phyloP scores from a whole-genome alignment of 1,140 invertebrate species.

The Trichoplusia ni region DNA sequence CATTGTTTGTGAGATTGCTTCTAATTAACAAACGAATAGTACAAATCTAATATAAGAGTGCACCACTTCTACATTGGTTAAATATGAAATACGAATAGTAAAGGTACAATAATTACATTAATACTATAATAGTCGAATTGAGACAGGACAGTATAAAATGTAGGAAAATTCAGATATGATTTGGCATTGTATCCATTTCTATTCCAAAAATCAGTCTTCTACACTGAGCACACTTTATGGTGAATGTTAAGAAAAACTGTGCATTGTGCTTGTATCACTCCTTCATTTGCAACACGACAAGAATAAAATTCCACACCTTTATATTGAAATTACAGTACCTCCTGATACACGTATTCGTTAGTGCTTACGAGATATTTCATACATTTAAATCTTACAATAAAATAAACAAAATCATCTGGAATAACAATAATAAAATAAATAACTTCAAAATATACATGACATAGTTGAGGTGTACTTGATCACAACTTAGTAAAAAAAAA shows the following conservation, averaged over 20 bases:
- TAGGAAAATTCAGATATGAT: conserved; percentile 29
- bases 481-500: conserved; percentile 37
- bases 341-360: neutral
- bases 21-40: conserved; percentile 27
- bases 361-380: neutral
- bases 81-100: conserved; percentile 35
- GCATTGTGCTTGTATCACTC: conserved; percentile 41
- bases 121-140: conserved; percentile 24
- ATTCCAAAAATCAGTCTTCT: conserved; percentile 77
- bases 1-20: conserved; percentile 11
- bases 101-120: conserved; percentile 32
- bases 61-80: conserved; percentile 38
- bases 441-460: conserved; percentile 38
- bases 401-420: conserved; percentile 37
- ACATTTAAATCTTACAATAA: conserved; percentile 38
- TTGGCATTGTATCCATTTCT: conserved; percentile 55
- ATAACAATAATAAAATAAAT: conserved; percentile 45
- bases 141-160: conserved; percentile 39
- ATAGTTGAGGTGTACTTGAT: conserved; percentile 36
- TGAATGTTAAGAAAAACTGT: conserved; percentile 37
- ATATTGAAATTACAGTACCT: neutral
- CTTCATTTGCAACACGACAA: conserved; percentile 26
- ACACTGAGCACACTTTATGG: conserved; percentile 60
- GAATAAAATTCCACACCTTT: conserved; percentile 8
- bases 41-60: conserved; percentile 33